A percentile compares a stretch with the other conserved stretches of the same genome.
Evolutionary conservation across 2,113 vertebrate genomes (phyloP).

Genomic region (Eupsittula cactorum): DNA sequence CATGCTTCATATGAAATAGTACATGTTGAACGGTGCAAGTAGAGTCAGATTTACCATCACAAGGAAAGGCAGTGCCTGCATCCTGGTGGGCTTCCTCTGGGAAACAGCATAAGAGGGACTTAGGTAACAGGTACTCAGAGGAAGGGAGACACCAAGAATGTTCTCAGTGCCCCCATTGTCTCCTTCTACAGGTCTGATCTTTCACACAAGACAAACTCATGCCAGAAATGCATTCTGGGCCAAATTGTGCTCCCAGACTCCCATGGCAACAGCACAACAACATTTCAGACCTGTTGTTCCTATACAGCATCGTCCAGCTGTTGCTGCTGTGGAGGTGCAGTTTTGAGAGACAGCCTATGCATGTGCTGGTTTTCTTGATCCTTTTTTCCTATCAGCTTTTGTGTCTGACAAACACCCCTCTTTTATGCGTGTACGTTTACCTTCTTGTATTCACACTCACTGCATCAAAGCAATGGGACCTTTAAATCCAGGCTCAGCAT

Average conservation of each 20-base stretch:
- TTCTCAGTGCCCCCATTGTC: not conserved
- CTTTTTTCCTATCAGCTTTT: not conserved
- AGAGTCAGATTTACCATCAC: not conserved
- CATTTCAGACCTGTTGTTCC: not conserved
- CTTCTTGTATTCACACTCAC: not conserved
- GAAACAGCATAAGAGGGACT: not conserved
- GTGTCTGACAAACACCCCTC: not conserved
- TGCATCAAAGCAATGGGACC: not conserved
- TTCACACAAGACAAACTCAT: not conserved
- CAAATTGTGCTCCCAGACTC: not conserved
- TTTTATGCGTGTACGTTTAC: not conserved
- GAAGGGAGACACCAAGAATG: not conserved
- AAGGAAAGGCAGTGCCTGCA: not conserved
- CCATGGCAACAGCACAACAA: not conserved
- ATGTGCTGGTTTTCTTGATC: not conserved
- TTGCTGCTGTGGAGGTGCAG: not conserved
- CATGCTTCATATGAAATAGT: not conserved
- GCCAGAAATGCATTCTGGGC: not conserved
- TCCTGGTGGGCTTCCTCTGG: rapidly evolving
- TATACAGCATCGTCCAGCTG: not conserved
- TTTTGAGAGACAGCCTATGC: not conserved
- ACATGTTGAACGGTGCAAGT: not conserved
- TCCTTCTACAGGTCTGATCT: not conserved
- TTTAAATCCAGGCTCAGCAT: not conserved
- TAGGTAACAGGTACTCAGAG: not conserved